Percentiles rank a stretch among this genome's conserved stretches.
phyloP scores from a whole-genome alignment of 2,113 vertebrate genomes.

The Siniperca knerii region DNA sequence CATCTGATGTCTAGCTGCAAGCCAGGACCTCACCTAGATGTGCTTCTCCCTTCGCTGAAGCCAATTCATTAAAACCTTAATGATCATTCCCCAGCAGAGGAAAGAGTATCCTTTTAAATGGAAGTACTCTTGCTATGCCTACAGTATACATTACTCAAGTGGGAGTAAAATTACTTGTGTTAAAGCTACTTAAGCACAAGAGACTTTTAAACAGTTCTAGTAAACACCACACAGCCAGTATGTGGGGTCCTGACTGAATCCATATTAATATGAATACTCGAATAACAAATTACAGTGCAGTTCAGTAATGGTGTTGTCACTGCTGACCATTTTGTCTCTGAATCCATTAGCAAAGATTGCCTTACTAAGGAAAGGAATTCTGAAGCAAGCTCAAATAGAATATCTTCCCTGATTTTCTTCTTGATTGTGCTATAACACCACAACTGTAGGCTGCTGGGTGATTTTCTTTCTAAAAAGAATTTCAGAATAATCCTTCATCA shows the following conservation, averaged over 20 bases:
- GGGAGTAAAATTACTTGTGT: conserved; percentile 16
- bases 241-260: background rate
- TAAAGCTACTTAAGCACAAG: conserved; percentile 23
- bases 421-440: background rate
- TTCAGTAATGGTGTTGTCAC: background rate
- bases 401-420: background rate
- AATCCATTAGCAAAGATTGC: background rate
- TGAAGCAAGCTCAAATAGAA: background rate
- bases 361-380: background rate
- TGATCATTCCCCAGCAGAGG: conserved; percentile 14
- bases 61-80: conserved; percentile 15
- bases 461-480: too few species aligned
- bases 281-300: background rate
- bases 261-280: background rate
- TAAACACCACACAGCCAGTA: background rate
- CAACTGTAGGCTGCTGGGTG: background rate
- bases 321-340: background rate
- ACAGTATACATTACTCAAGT: conserved; percentile 29
- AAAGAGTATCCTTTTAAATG: conserved; percentile 27
- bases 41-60: background rate
- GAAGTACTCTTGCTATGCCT: conserved; percentile 7
- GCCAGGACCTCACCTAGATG: conserved; percentile 8
- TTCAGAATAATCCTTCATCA: background rate
- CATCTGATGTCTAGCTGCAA: background rate
- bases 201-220: background rate